phyloP scores from a whole-genome alignment of 1,140 invertebrate genomes.

The Mycetomoellerius zeteki region DNA sequence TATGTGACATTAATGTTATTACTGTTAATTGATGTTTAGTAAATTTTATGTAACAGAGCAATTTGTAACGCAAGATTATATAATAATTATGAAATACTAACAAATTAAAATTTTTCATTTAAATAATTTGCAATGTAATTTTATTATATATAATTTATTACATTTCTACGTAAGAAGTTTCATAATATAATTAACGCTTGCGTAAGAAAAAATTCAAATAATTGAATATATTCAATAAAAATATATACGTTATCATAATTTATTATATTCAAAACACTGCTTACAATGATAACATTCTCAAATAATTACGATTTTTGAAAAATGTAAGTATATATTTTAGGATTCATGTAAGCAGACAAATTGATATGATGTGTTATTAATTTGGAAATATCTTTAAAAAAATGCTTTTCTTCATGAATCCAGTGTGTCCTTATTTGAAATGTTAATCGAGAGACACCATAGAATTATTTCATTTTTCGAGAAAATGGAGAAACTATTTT shows the following conservation, averaged over 20 bases:
- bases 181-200: too few species aligned
- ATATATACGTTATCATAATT: neutral
- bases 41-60: neutral
- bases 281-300: neutral
- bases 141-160: too few species aligned
- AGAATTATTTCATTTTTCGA: constrained; percentile 10
- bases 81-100: too few species aligned
- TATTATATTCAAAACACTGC: neutral
- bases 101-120: too few species aligned
- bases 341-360: neutral
- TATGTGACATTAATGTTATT: too few species aligned
- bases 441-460: neutral
- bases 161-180: too few species aligned
- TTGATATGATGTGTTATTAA: constrained; percentile 8
- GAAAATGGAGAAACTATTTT: constrained; percentile 5
- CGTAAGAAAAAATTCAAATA: too few species aligned
- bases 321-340: neutral
- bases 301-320: constrained; percentile 7
- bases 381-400: neutral
- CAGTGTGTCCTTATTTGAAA: neutral
- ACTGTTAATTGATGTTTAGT: too few species aligned
- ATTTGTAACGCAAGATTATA: neutral
- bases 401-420: neutral
- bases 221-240: too few species aligned
- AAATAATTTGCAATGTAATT: too few species aligned